Conservation (phyloP, 2,113 vertebrate species). For the Salvelinus fontinalis region DNA sequence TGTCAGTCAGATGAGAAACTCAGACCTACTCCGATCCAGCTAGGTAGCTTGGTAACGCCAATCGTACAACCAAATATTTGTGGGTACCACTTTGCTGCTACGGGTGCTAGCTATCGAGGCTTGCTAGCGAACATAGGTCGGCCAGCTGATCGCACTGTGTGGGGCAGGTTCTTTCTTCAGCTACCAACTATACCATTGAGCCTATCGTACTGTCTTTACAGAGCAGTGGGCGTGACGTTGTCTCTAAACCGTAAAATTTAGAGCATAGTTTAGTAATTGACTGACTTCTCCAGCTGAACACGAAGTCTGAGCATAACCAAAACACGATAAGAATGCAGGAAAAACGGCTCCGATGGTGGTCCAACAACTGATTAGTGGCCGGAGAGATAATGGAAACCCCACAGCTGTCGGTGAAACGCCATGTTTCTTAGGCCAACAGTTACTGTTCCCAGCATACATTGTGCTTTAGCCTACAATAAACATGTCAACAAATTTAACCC, state of each 20-base stretch:
- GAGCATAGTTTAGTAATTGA: conserved; percentile 25
- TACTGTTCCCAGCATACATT: conserved; percentile 81
- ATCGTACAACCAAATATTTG: no score
- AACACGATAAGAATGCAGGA: neutral
- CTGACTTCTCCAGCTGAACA: conserved; percentile 17
- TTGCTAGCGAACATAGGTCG: conserved; percentile 20
- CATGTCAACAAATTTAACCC: no score
- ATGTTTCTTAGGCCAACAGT: conserved; percentile 82
- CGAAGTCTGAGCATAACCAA: conserved; percentile 5
- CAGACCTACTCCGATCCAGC: neutral
- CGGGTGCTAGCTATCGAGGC: conserved; percentile 39
- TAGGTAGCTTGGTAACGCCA: neutral
- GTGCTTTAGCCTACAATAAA: conserved; percentile 60
- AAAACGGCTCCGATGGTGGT: conserved; percentile 22
- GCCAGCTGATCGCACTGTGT: conserved; percentile 37
- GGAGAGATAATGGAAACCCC: conserved; percentile 59
- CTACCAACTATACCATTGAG: conserved; percentile 23
- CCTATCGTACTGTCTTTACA: conserved; percentile 3
- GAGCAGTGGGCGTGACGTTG: conserved; percentile 76
- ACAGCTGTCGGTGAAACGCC: conserved; percentile 88
- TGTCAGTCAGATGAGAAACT: conserved; percentile 9
- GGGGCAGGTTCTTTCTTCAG: conserved; percentile 19
- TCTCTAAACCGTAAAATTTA: conserved; percentile 45
- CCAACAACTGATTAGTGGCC: conserved; percentile 40
- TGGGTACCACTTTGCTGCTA: no score